Evolutionary conservation across 2,797 vertebrate genomes (phyloP).

Genomic region (Columba guinea): DNA sequence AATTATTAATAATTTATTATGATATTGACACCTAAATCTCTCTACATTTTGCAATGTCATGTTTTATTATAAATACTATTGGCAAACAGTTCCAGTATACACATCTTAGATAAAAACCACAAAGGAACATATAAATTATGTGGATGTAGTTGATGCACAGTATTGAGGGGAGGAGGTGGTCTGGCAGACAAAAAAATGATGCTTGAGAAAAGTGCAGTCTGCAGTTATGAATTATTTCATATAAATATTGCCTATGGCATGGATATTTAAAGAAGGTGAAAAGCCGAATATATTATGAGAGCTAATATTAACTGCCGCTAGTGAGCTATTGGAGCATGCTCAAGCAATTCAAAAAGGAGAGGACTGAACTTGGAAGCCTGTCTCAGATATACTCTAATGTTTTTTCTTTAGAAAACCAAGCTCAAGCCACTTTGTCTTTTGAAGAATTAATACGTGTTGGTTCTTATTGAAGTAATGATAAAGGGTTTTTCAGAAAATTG

Average conservation of each 20-base stretch:
- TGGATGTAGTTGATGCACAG: neutral
- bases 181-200: neutral
- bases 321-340: neutral
- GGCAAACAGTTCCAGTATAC: neutral
- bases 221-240: slow-evolving; percentile 56
- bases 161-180: neutral
- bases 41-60: neutral
- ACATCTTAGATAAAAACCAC: neutral
- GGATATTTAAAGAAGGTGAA: slow-evolving; percentile 30
- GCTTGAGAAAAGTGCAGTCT: neutral
- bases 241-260: slow-evolving; percentile 40
- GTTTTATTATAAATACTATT: neutral
- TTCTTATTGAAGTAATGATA: fast-evolving
- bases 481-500: fast-evolving
- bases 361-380: neutral
- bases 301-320: neutral
- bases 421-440: fast-evolving
- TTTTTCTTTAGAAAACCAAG: fast-evolving
- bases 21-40: neutral
- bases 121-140: neutral
- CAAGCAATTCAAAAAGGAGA: neutral
- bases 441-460: fast-evolving
- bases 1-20: slow-evolving; percentile 13
- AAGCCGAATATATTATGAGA: neutral
- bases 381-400: fast-evolving